Evolutionary conservation across 2,888 invertebrate species (phyloP).

Genomic region (Pachliopta kotzebuea): DNA sequence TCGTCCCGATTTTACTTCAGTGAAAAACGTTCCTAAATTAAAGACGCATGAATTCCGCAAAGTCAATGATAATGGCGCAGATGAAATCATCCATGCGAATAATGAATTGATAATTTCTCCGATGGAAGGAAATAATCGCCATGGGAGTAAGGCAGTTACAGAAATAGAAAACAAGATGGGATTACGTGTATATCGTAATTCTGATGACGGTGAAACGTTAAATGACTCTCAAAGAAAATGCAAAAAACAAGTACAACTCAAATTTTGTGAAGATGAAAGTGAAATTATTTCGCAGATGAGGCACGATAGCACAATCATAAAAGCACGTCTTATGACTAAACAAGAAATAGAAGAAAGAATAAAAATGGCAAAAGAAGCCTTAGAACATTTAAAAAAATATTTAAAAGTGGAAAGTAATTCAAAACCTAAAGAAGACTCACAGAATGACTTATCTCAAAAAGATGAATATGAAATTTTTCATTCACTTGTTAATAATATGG

Average conservation of each 20-base stretch:
- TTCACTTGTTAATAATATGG: slow-evolving; percentile 53
- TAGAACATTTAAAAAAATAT: slow-evolving; percentile 61
- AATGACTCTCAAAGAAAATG: slow-evolving; percentile 55
- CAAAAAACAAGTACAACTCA: slow-evolving; percentile 61
- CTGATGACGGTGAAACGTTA: slow-evolving; percentile 59
- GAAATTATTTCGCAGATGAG: slow-evolving; percentile 41
- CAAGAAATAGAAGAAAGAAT: slow-evolving; percentile 62
- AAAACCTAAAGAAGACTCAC: slow-evolving; percentile 40
- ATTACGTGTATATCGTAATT: slow-evolving; percentile 58
- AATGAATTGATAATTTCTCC: slow-evolving; percentile 33
- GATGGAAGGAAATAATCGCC: slow-evolving; percentile 43
- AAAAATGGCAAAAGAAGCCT: slow-evolving; percentile 63
- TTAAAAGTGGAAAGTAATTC: slow-evolving; percentile 49
- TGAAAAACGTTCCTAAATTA: slow-evolving; percentile 46
- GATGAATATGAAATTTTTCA: not conserved
- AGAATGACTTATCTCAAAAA: slow-evolving; percentile 32
- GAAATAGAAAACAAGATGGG: slow-evolving; percentile 61
- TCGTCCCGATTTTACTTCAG: slow-evolving; percentile 34
- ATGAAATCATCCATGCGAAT: not conserved
- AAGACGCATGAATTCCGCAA: slow-evolving; percentile 44
- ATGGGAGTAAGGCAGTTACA: slow-evolving; percentile 53
- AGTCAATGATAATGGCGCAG: not conserved
- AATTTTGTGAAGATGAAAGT: slow-evolving; percentile 54
- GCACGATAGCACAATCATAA: slow-evolving; percentile 38
- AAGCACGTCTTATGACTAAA: slow-evolving; percentile 41